Evolutionary conservation across 2,888 invertebrate genomes (phyloP).

Genomic region (Brachynemurus nebulosus): DNA sequence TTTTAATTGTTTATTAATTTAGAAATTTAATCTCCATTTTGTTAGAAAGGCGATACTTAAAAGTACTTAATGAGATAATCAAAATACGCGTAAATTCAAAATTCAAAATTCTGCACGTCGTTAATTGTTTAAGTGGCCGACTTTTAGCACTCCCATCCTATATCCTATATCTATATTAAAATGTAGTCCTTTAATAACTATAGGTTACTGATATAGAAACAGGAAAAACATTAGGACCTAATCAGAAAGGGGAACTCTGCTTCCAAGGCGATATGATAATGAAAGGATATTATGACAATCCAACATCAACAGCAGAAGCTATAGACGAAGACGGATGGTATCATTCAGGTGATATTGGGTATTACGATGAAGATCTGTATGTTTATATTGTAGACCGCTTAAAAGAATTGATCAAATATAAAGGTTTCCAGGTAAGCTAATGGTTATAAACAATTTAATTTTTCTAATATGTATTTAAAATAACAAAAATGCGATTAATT

Average conservation of each 20-base stretch:
- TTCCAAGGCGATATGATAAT: slow-evolving; percentile 55
- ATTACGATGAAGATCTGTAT: slow-evolving; percentile 60
- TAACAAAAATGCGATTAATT: no score
- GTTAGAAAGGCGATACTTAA: no score
- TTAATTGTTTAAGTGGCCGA: no score
- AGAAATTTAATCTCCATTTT: no score
- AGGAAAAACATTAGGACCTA: slow-evolving; percentile 45
- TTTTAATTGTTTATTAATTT: no score
- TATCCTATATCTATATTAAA: no score
- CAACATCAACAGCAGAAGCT: slow-evolving; percentile 45
- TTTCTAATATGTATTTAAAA: no score
- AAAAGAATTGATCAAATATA: slow-evolving; percentile 85
- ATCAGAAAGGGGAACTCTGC: slow-evolving; percentile 68
- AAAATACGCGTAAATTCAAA: no score
- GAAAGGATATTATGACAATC: slow-evolving; percentile 68
- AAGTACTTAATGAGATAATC: no score
- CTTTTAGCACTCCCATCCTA: no score
- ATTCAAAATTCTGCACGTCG: no score
- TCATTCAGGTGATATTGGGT: slow-evolving; percentile 70
- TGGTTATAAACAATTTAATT: no score
- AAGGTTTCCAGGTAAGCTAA: slow-evolving; percentile 69
- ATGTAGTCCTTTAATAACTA: slow-evolving; percentile 9
- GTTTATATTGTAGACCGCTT: slow-evolving; percentile 74
- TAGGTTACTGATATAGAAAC: slow-evolving; percentile 43
- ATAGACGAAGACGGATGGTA: slow-evolving; percentile 62